Evolutionary conservation across 2,113 vertebrate species (phyloP).

Genomic region (Rhipidura dahli): DNA sequence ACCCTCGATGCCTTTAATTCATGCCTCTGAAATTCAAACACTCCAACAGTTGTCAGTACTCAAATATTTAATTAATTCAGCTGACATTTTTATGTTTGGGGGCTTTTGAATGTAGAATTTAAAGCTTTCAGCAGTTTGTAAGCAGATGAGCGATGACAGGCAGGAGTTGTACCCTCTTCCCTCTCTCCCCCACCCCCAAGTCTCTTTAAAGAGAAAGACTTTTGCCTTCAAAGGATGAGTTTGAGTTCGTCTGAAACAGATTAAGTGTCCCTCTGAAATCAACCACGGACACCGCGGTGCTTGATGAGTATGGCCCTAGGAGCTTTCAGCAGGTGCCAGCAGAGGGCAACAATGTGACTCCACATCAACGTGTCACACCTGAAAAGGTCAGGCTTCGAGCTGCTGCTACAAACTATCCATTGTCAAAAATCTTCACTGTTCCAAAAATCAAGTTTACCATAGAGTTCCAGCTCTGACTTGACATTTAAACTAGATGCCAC

Average conservation of each 20-base stretch:
- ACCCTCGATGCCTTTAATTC: not conserved
- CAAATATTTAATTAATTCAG: slow-evolving; percentile 61
- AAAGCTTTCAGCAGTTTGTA: slow-evolving; percentile 49
- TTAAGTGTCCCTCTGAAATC: slow-evolving; percentile 74
- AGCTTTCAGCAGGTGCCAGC: slow-evolving; percentile 66
- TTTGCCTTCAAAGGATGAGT: slow-evolving; percentile 40
- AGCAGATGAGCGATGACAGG: slow-evolving; percentile 34
- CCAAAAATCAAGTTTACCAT: not conserved
- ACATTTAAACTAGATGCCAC: not conserved
- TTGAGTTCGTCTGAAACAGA: slow-evolving; percentile 70
- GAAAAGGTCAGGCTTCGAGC: slow-evolving; percentile 65
- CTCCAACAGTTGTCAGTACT: slow-evolving; percentile 39
- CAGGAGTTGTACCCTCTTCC: not conserved
- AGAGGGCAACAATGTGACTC: slow-evolving; percentile 62
- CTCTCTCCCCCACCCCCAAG: not conserved
- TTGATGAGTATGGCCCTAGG: not conserved
- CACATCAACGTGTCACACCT: slow-evolving; percentile 53
- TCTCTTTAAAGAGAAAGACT: not conserved
- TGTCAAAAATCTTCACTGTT: not conserved
- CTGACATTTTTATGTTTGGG: slow-evolving; percentile 47
- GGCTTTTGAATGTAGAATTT: slow-evolving; percentile 28
- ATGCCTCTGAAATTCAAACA: not conserved
- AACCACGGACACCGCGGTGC: slow-evolving; percentile 43
- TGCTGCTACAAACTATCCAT: not conserved
- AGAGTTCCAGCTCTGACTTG: not conserved